These are phyloP conservation scores for Cantharis lateralis DNA, from an alignment of 2,888 invertebrate species.

Conservation along the genomic window DNA sequence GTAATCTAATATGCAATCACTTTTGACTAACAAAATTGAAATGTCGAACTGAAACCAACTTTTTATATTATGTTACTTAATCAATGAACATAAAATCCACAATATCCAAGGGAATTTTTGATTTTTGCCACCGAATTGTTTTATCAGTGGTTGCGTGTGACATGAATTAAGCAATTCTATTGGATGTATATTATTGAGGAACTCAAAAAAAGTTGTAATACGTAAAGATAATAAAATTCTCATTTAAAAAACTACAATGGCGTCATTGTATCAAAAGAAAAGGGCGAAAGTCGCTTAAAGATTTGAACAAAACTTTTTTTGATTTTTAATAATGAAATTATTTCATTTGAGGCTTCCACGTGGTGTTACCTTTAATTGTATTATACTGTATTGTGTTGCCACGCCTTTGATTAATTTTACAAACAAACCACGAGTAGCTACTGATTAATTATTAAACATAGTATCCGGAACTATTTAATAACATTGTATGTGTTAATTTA, in stretches of 20 bases:
- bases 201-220: too few relatives aligned
- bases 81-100: not conserved
- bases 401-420: not conserved
- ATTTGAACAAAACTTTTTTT: not conserved
- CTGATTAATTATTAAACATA: not conserved
- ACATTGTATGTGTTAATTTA: not conserved
- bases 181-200: not conserved
- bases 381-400: not conserved
- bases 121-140: not conserved
- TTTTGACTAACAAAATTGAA: not conserved
- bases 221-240: too few relatives aligned
- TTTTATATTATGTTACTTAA: not conserved
- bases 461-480: not conserved
- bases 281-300: too few relatives aligned
- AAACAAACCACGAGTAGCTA: not conserved
- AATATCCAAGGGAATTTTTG: not conserved
- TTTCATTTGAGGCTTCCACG: not conserved
- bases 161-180: not conserved
- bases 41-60: not conserved
- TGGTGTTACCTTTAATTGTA: not conserved
- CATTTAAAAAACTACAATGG: too few relatives aligned
- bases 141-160: too few relatives aligned
- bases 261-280: too few relatives aligned
- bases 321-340: not conserved
- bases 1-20: not conserved